These are phyloP conservation scores for Elysia crispata DNA, from an alignment of 2,888 invertebrate species.

Conservation along the genomic window DNA sequence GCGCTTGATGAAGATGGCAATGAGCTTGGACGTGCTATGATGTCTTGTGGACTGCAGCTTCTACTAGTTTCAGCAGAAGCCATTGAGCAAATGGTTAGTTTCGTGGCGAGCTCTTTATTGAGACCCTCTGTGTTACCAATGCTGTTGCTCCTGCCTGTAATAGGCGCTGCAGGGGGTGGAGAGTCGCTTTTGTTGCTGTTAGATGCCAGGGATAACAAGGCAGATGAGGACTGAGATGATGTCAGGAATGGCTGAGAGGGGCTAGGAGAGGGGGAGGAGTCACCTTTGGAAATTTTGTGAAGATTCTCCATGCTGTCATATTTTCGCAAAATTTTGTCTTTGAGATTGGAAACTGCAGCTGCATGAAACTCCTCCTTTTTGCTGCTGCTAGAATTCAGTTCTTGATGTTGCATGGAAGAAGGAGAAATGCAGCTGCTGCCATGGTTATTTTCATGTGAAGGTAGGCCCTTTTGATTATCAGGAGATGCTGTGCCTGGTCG, in stretches of 20 bases:
- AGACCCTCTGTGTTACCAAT: conserved; percentile 27
- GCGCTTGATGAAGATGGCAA: conserved; percentile 5
- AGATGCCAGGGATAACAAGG: background rate
- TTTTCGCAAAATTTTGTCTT: conserved; percentile 67
- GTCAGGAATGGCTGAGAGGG: background rate
- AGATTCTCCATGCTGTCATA: conserved; percentile 67
- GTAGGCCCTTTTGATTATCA: background rate
- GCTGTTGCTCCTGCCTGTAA: background rate
- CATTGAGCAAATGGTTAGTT: conserved; percentile 43
- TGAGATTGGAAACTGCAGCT: conserved; percentile 62
- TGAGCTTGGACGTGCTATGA: background rate
- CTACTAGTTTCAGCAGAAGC: background rate
- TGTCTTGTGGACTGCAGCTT: too few species aligned
- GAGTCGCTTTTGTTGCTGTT: background rate
- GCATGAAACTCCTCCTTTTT: conserved; percentile 58
- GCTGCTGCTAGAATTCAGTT: conserved; percentile 1
- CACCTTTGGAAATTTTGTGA: conserved; percentile 52
- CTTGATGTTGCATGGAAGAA: background rate
- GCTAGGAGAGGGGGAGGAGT: background rate
- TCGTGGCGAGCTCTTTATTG: conserved; percentile 49
- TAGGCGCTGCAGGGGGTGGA: background rate
- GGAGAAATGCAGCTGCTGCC: background rate
- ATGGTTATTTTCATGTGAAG: background rate
- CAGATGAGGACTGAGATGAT: conserved; percentile 3
- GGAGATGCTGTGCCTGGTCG: background rate